Base-by-base conservation (phyloP, 1,140 invertebrate species). In the Gryon sp. region DNA sequence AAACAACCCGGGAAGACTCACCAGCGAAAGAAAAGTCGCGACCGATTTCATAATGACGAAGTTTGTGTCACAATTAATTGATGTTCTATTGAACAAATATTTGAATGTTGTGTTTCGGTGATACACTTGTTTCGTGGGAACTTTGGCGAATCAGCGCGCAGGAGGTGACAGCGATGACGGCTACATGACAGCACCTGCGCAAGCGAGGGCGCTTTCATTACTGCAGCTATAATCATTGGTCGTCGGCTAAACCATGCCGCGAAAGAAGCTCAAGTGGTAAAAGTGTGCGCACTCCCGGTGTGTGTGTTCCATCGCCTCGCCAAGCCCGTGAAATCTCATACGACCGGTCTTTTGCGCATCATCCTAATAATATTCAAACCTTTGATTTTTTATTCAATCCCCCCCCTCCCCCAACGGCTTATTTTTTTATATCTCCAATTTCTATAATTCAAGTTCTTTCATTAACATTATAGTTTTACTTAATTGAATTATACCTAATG, bases 151-250 rank as follows among this genome's bases (percentile, higher is more conserved):
- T 41, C 34, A 70, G 22, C 52, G 43, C 63, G 53, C 26, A 16
- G 50, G 46, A 48, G 59, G 59, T 50, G 69, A 45, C 43, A 16
- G 28, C 43, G 55, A 24, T 53, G 59, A 26, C 63, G 65, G 46
- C 76, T 73, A 69, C 73, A 76, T 76, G 77, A 79, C 77, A 76
- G 77, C 77, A 79, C 78, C 78, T 73, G 73, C 73, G 63, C 78
- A 69, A 76, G 68, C 78, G 63, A 79, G 63, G 73, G 68, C 73
- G 78, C 78, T 79, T 79, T 79, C 78, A 73, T 79, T 76, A 79
- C 78, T 79, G 78, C 66, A 66, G 62, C 43, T 69, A 60, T 57
- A 74, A 70, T 74, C 74, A 74, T 73, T 65, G 63, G 74, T 63
- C 60, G 69, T 59, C 60, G 55, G 38, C 53, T 73, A 73, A 69